Base-by-base conservation (phyloP, 2,888 invertebrate species). In the Zygogramma bicolorata region DNA sequence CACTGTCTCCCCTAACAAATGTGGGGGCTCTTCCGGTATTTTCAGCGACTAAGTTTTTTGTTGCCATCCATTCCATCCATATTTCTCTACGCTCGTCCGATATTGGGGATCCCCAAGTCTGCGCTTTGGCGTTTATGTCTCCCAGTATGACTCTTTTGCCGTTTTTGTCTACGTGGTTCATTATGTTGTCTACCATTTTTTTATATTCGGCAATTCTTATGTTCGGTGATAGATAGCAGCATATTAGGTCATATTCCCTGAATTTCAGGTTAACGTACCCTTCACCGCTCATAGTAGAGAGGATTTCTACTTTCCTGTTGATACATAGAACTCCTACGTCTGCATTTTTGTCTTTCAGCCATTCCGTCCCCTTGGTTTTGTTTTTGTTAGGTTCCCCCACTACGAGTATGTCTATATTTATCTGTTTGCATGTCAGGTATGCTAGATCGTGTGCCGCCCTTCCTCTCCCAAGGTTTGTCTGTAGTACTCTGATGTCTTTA, bases 11-110 rank as follows among this genome's bases (percentile, higher is more conserved):
- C n/a, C 66, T 66, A 5, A 20, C 10, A 18, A 66, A 66, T 13
- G 66, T 66, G 3, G 63, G 49, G 13, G 25, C 27, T 3, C 53
- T 31, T n/a, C 66, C 66, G 5, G 13, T 34, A 22, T 66, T 66
- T 38, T 25, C 13, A 15, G 25, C 38, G 2, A 58, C 38, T 8
- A 66, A 29, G 27, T 58, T 38, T 15, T 57, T 29, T 5, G 38
- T 25, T 22, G n/a, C n/a, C 20, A 57, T 58, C 66, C 59, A 59
- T 13, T 66, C 66, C 34, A 29, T 58, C 58, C 57, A 66, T 20
- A 38, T 22, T 57, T 66, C 58, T 4, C 58, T 22, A 20, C 38
- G 18, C 13, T n/a, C 53, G 49, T 58, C 58, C 7, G 29, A 5
- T 10, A 5, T 20, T 22, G 6, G 1, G 4, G 59, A 49, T 0